Evolutionary conservation across 2,888 invertebrate genomes (phyloP).

Genomic region (Chymomyza fuscimana): DNA sequence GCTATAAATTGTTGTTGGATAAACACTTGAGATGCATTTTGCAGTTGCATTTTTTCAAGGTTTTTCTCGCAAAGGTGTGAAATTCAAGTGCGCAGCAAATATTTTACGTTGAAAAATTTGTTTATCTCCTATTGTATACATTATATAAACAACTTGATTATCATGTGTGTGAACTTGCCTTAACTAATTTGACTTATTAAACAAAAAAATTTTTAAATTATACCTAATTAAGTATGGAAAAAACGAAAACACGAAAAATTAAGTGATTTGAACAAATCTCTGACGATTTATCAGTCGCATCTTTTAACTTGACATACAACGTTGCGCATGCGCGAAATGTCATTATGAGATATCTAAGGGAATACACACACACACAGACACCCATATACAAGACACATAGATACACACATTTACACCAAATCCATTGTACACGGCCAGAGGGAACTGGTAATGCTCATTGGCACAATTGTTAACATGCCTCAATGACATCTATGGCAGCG

Average conservation of each 20-base stretch:
- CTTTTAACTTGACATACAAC: conserved; percentile 23
- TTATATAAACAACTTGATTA: background rate
- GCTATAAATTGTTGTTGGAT: background rate
- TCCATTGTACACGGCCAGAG: background rate
- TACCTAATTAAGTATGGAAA: background rate
- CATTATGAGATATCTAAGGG: background rate
- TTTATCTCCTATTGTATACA: background rate
- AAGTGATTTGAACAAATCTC: background rate
- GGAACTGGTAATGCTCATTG: background rate
- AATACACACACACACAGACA: background rate
- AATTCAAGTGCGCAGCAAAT: background rate
- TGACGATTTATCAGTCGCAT: conserved; percentile 16
- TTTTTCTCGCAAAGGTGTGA: background rate
- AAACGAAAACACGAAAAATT: background rate
- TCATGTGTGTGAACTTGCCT: background rate
- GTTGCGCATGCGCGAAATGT: conserved; percentile 5
- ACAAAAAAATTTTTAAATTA: background rate
- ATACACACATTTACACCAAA: background rate
- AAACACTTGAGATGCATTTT: background rate
- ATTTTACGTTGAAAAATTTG: background rate
- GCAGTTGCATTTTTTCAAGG: background rate
- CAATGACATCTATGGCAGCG: background rate
- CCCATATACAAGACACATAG: background rate
- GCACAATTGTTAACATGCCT: conserved; percentile 10
- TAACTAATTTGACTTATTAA: background rate